Evolutionary conservation across 2,113 vertebrate genomes (phyloP).

Genomic region (Pituophis catenifer): DNA sequence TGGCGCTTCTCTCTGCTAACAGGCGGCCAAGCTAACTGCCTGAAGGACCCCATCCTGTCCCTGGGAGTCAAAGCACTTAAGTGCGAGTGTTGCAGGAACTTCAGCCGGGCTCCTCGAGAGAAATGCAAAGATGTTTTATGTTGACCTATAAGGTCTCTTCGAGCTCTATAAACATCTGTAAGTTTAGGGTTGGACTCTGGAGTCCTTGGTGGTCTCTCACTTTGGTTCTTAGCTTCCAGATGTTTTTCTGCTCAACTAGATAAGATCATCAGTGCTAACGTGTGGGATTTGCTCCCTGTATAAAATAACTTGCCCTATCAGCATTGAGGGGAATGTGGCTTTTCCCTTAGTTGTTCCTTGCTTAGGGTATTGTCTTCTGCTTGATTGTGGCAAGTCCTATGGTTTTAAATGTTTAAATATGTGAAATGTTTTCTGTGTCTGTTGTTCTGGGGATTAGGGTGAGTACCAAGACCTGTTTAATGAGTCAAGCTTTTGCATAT

Average conservation of each 20-base stretch:
- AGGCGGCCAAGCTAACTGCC: too few relatives aligned
- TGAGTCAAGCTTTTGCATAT: not conserved
- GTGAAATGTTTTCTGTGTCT: not conserved
- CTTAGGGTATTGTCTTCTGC: not conserved
- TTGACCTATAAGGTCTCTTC: too few relatives aligned
- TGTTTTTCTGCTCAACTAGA: not conserved
- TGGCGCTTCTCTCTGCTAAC: too few relatives aligned
- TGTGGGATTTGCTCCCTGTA: not conserved
- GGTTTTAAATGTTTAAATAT: not conserved
- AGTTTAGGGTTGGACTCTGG: not conserved
- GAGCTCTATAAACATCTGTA: too few relatives aligned
- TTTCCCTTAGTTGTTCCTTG: not conserved
- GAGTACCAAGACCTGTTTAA: not conserved
- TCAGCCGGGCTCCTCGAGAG: too few relatives aligned
- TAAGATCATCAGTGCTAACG: not conserved
- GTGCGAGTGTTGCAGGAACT: too few relatives aligned
- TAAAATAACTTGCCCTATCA: not conserved
- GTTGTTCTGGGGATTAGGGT: not conserved
- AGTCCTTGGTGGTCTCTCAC: not conserved
- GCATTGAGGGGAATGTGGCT: not conserved
- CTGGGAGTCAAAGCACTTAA: too few relatives aligned
- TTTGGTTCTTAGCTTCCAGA: not conserved
- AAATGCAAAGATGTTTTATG: too few relatives aligned
- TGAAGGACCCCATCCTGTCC: too few relatives aligned
- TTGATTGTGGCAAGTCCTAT: not conserved